Evolutionary conservation across 1,140 invertebrate species (phyloP), one percentile per base, ranked within the genome.

Genomic region (Planococcus citri): DNA sequence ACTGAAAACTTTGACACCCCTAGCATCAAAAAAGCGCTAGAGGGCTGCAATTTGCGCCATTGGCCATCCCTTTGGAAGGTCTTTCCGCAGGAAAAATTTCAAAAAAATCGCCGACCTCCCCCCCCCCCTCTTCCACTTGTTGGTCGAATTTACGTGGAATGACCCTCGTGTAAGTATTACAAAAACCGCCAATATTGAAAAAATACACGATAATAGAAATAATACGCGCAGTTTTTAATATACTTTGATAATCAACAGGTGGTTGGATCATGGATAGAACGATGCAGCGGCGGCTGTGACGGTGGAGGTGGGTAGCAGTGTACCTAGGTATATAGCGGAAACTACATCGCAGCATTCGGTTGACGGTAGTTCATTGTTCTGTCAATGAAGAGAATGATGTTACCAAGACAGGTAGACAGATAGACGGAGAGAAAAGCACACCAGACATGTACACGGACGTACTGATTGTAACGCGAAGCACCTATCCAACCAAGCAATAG

Each of bases 361-460:
- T 64, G 60, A 64, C 60, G 21, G 60, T 64, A 64, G 60, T 64
- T 64, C 60, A 64, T 64, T 64, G 60, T 64, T 64, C 60, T 64
- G 60, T 64, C 60, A 64, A 64, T 64, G 60, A 64, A 70, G 60
- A 70, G 70, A 70, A 64, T 68, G 70, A 70, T 60, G 64, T 60
- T 68, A 64, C 61, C 60, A 70, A 64, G 64, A 37, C 61, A 37
- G 33, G 70, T 37, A 64, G 60, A 71, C 29, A 68, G 70, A 71
- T 41, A 68, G 68, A 71, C 64, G 58, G 70, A 68, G 68, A 69
- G 25, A 71, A 41, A n/a, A n/a, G n/a, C n/a, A 60, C 24, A 33
- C 60, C 57, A 70, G 70, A 70, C 57, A 70, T 27, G 61, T 29
- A n/a, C n/a, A 70, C 41, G 60, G 69, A 70, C 68, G 27, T 37